A percentile compares a stretch with the other conserved stretches of the same genome.
Evolutionary conservation across 2,113 vertebrate genomes (phyloP).

Genomic region (Lepisosteus oculatus): DNA sequence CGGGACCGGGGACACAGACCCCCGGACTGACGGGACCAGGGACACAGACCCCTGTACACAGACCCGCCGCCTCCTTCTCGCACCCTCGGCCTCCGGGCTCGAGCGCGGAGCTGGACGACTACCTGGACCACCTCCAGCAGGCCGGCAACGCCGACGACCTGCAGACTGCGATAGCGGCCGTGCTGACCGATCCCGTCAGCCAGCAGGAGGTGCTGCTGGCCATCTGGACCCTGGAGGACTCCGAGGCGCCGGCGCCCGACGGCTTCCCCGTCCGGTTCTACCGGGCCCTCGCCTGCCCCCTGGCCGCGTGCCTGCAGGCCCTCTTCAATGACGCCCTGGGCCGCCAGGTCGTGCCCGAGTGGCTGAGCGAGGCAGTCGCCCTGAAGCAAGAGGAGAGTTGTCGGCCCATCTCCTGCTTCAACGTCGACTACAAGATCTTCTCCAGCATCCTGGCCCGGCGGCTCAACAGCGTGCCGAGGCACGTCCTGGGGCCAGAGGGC

Average conservation of each 20-base stretch:
- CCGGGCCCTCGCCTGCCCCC: conserved; percentile 19
- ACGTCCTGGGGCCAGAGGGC: conserved; percentile 12
- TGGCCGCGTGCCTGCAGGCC: conserved; percentile 23
- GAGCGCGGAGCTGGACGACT: conserved; percentile 15
- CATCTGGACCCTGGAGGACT: conserved; percentile 17
- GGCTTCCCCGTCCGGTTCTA: conserved; percentile 29
- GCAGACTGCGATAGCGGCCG: not conserved
- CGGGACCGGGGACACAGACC: too few relatives aligned
- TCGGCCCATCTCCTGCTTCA: not conserved
- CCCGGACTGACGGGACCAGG: too few relatives aligned
- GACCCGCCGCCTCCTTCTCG: not conserved
- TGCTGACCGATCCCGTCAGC: conserved; percentile 19
- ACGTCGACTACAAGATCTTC: conserved; percentile 29
- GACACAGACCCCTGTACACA: not conserved
- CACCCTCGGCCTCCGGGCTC: not conserved
- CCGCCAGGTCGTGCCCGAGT: not conserved
- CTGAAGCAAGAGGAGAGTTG: not conserved
- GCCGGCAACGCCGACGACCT: conserved; percentile 18
- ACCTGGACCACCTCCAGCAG: conserved; percentile 24
- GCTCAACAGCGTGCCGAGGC: conserved; percentile 14
- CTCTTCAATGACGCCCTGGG: conserved; percentile 29
- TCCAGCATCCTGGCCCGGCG: conserved; percentile 23
- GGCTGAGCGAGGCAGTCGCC: not conserved
- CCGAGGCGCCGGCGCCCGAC: conserved; percentile 8
- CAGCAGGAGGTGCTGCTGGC: conserved; percentile 24